Conservation (phyloP, 2,113 vertebrate genomes). For the Pholis gunnellus region DNA sequence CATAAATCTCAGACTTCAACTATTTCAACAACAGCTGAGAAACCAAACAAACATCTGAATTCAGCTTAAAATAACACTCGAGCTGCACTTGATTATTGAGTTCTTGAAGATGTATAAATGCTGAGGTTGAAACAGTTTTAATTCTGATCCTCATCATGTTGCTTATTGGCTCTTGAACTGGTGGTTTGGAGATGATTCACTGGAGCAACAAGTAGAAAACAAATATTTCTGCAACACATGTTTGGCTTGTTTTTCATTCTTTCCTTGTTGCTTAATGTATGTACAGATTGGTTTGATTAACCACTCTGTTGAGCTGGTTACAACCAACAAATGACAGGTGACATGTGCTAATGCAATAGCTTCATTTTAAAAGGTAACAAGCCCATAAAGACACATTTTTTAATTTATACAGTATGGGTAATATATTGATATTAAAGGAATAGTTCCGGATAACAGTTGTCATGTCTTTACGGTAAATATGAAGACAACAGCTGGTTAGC, state of each 20-base stretch:
- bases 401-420: neutral
- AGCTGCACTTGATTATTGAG: neutral
- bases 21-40: neutral
- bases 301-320: neutral
- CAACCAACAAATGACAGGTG: neutral
- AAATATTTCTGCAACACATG: too few relatives aligned
- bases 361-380: neutral
- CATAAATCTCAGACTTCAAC: slow-evolving; percentile 23
- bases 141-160: neutral
- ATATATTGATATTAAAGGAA: neutral
- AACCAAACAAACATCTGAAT: neutral
- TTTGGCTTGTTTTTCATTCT: too few relatives aligned
- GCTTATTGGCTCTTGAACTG: neutral
- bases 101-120: neutral
- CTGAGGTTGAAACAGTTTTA: too few relatives aligned
- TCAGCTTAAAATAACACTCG: neutral
- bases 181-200: neutral
- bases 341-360: neutral
- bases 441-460: neutral
- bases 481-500: neutral
- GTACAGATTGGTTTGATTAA: neutral
- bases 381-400: neutral
- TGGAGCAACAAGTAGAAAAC: neutral
- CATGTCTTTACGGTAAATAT: neutral
- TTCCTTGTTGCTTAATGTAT: too few relatives aligned